A percentile compares a stretch with the other conserved stretches of the same genome.
Conservation (phyloP, 2,888 invertebrate species). For the Epistrophe grossulariae region DNA sequence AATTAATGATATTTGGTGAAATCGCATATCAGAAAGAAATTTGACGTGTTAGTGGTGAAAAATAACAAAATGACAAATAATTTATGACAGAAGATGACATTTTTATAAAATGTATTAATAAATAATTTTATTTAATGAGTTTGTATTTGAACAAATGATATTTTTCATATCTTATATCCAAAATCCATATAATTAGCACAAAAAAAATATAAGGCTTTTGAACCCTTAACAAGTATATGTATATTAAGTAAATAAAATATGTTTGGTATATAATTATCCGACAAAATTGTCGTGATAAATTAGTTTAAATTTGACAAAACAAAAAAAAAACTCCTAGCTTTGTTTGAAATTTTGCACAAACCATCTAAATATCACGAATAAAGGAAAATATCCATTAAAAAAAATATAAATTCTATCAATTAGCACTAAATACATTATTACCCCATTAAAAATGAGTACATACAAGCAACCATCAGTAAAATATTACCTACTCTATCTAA, state of each 20-base stretch:
- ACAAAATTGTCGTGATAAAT: not conserved
- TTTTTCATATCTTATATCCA: not conserved
- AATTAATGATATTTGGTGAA: not conserved
- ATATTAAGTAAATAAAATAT: not conserved
- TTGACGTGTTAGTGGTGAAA: not conserved
- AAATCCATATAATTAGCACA: not conserved
- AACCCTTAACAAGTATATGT: not conserved
- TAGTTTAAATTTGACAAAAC: not conserved
- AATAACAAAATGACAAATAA: not conserved
- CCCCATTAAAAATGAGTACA: slow-evolving; percentile 5
- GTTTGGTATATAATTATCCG: not conserved
- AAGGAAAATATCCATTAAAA: not conserved
- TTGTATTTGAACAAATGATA: slow-evolving; percentile 14
- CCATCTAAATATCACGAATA: not conserved
- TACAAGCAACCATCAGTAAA: not conserved
- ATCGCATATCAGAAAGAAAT: slow-evolving; percentile 1
- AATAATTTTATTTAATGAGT: not conserved
- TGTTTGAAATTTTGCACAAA: slow-evolving; percentile 19
- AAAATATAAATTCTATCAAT: not conserved
- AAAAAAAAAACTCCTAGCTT: not conserved
- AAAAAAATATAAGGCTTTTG: not conserved
- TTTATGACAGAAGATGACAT: slow-evolving; percentile 35
- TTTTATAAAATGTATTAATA: not conserved
- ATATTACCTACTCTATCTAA: not conserved
- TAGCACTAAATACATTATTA: slow-evolving; percentile 21